Conservation (phyloP, 2,888 invertebrate genomes). For the Lasioglossum marginatum region DNA sequence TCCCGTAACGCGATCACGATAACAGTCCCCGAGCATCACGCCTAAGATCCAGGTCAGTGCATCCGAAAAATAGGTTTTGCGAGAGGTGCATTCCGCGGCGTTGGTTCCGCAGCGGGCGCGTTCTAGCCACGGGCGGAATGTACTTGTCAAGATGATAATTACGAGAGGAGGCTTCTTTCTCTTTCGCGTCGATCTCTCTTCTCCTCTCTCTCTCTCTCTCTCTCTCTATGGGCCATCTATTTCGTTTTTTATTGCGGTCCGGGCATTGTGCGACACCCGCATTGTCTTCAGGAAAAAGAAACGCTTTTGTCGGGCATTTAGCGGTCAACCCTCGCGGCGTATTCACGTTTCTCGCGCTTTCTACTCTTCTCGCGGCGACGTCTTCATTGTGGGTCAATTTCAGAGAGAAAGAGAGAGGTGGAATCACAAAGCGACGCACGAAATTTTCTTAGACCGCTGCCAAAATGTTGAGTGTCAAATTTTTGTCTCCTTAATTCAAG, state of each 20-base stretch:
- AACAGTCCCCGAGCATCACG: conserved; percentile 17
- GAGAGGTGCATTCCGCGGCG: background rate
- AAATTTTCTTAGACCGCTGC: background rate
- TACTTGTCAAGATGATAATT: conserved; percentile 55
- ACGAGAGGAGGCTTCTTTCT: conserved; percentile 37
- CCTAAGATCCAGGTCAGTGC: conserved; percentile 55
- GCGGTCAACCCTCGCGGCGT: conserved; percentile 1
- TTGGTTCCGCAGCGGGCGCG: background rate
- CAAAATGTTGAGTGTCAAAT: background rate
- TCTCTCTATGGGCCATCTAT: background rate
- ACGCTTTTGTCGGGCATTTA: conserved; percentile 40
- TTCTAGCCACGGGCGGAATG: conserved; percentile 18
- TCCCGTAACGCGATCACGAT: conserved; percentile 33
- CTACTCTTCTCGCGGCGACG: conserved; percentile 18
- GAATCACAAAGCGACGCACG: background rate
- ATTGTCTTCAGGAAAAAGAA: conserved; percentile 42
- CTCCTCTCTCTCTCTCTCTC: background rate
- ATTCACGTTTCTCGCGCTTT: conserved; percentile 24
- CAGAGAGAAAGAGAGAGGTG: background rate
- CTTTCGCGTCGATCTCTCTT: background rate
- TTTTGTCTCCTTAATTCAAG: background rate
- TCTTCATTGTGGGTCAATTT: conserved; percentile 58
- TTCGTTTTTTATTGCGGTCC: conserved; percentile 10
- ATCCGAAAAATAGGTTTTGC: conserved; percentile 37
- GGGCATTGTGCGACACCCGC: conserved; percentile 31